phyloP scores from a whole-genome alignment of 2,113 vertebrate genomes.

The Dicerorhinus sumatrensis region DNA sequence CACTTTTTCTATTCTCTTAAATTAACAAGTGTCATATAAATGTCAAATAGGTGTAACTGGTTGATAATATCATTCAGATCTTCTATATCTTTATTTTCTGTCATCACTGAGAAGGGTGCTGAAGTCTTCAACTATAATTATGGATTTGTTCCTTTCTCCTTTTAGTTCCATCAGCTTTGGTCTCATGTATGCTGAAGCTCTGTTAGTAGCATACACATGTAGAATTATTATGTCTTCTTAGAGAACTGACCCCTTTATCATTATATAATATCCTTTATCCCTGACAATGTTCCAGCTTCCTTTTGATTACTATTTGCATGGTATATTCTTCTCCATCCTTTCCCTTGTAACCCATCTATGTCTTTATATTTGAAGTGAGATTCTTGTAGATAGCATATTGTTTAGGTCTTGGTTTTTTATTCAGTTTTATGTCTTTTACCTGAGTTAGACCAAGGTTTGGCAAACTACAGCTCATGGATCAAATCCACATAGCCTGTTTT shows the following conservation, averaged over 20 bases:
- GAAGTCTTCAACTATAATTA: not conserved
- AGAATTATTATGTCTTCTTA: constrained; percentile 11
- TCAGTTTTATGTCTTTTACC: not conserved
- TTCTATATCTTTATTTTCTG: not conserved
- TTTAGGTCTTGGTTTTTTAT: not conserved
- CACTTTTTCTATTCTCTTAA: not conserved
- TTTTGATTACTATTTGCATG: not conserved
- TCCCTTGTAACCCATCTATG: not conserved
- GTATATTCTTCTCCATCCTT: not conserved
- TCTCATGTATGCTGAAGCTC: not conserved
- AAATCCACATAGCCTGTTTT: not conserved
- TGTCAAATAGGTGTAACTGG: not conserved
- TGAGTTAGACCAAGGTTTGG: not conserved
- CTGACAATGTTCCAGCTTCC: not conserved
- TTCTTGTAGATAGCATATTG: not conserved
- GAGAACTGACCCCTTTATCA: not conserved
- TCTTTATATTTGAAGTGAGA: not conserved
- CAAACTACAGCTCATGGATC: not conserved
- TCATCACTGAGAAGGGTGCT: not conserved
- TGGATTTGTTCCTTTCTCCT: not conserved
- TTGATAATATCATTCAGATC: not conserved
- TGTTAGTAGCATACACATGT: not conserved
- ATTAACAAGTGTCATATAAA: not conserved
- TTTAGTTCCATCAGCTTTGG: not conserved
- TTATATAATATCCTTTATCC: not conserved